Evolutionary conservation across 2,113 vertebrate genomes (phyloP).

Genomic region (Platanista minor): DNA sequence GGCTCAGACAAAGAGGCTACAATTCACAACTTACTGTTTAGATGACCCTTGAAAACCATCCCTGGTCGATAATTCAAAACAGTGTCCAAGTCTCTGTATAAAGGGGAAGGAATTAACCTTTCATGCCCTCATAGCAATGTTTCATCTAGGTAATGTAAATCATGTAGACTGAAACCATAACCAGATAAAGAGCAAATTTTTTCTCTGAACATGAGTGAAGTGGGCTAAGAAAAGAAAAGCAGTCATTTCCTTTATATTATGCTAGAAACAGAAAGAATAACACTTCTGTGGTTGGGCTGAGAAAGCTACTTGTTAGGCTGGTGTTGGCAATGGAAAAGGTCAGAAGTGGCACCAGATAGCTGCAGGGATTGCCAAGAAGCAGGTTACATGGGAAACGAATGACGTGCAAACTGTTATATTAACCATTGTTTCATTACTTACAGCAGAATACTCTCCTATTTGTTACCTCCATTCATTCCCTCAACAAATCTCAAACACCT

Average conservation of each 20-base stretch:
- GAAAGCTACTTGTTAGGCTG: background rate
- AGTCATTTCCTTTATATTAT: background rate
- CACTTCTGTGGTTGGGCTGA: background rate
- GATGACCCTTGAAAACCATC: slow-evolving; percentile 60
- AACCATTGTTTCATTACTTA: background rate
- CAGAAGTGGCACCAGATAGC: background rate
- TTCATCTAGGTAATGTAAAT: slow-evolving; percentile 39
- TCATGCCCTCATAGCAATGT: background rate
- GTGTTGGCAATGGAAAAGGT: background rate
- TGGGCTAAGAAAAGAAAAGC: background rate
- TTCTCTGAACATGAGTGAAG: background rate
- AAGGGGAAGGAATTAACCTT: slow-evolving; percentile 31
- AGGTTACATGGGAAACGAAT: background rate
- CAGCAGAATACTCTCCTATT: background rate
- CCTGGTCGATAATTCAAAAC: slow-evolving; percentile 51
- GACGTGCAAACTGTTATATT: background rate
- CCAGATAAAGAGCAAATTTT: slow-evolving; percentile 35
- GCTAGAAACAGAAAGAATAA: background rate
- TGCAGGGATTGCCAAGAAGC: background rate
- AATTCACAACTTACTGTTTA: slow-evolving; percentile 19
- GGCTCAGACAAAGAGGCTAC: slow-evolving; percentile 41
- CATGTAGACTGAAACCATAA: slow-evolving; percentile 38
- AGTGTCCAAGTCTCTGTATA: background rate
- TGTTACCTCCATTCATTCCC: background rate
- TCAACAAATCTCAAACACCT: background rate